Conservation (phyloP, 2,797 vertebrate genomes). For the Labeo calbasu region DNA sequence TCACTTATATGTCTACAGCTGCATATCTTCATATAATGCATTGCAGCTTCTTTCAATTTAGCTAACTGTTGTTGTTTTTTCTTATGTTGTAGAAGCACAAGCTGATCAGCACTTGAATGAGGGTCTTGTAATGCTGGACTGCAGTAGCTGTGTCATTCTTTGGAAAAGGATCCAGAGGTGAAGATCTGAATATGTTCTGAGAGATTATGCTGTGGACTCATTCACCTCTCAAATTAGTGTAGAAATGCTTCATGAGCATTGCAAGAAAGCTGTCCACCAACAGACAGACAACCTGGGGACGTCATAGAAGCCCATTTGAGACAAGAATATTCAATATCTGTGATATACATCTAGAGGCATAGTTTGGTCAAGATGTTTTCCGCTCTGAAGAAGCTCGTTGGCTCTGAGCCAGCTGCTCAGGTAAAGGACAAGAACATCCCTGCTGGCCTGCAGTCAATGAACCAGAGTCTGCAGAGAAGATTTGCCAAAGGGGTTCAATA, state of each 20-base stretch:
- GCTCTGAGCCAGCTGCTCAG: conserved; percentile 84
- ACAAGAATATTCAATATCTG: neutral
- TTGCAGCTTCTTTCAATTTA: neutral
- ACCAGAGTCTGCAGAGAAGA: conserved; percentile 93
- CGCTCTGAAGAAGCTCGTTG: conserved; percentile 95
- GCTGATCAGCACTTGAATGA: conserved; percentile 15
- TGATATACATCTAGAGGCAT: neutral
- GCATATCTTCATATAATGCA: neutral
- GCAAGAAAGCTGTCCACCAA: neutral
- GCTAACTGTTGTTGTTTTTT: neutral
- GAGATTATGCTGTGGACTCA: conserved; percentile 12
- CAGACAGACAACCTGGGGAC: conserved; percentile 12
- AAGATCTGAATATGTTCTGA: neutral
- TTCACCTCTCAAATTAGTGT: neutral
- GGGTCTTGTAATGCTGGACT: conserved; percentile 17
- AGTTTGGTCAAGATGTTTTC: conserved; percentile 87
- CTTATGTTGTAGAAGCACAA: neutral
- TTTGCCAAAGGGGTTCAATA: conserved; percentile 99
- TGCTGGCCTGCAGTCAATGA: conserved; percentile 97
- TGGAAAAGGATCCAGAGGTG: conserved; percentile 25
- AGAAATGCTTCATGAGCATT: conserved; percentile 26
- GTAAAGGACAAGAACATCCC: conserved; percentile 92
- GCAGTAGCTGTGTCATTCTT: neutral
- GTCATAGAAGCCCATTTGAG: conserved; percentile 13
- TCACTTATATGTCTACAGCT: neutral